These are phyloP conservation scores for Malacosoma neustria DNA, from an alignment of 2,888 invertebrate species.

Conservation along the genomic window DNA sequence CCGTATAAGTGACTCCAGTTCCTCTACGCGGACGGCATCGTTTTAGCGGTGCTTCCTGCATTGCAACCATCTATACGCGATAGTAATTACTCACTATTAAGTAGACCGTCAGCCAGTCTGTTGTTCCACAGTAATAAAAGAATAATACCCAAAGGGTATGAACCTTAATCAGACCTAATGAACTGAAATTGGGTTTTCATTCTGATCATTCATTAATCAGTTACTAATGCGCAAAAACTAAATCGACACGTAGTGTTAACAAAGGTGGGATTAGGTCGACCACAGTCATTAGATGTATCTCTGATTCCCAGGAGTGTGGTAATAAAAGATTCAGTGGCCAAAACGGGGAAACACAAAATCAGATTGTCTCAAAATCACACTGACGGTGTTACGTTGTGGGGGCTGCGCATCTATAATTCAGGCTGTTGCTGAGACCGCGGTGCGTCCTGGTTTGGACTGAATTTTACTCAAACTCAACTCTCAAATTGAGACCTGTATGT, in stretches of 20 bases:
- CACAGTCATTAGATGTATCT: constrained; percentile 53
- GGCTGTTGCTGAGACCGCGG: constrained; percentile 6
- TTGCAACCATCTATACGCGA: too few relatives aligned
- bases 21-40: too few relatives aligned
- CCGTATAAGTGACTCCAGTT: too few relatives aligned
- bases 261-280: constrained; percentile 26
- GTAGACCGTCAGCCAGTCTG: too few relatives aligned
- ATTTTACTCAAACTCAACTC: background rate
- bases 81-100: too few relatives aligned
- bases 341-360: constrained; percentile 69
- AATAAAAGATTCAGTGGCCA: constrained; percentile 67
- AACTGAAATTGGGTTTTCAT: too few relatives aligned
- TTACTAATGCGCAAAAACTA: constrained; percentile 1
- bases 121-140: too few relatives aligned
- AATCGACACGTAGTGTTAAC: constrained; percentile 16
- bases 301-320: constrained; percentile 43
- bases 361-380: constrained; percentile 74
- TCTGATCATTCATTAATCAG: background rate
- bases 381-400: constrained; percentile 50
- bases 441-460: constrained; percentile 22
- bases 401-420: constrained; percentile 67
- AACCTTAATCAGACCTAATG: too few relatives aligned
- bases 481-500: too few relatives aligned
- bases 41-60: too few relatives aligned
- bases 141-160: too few relatives aligned